Base-by-base conservation (phyloP, 1,140 invertebrate genomes). In the Aphidius gifuensis region DNA sequence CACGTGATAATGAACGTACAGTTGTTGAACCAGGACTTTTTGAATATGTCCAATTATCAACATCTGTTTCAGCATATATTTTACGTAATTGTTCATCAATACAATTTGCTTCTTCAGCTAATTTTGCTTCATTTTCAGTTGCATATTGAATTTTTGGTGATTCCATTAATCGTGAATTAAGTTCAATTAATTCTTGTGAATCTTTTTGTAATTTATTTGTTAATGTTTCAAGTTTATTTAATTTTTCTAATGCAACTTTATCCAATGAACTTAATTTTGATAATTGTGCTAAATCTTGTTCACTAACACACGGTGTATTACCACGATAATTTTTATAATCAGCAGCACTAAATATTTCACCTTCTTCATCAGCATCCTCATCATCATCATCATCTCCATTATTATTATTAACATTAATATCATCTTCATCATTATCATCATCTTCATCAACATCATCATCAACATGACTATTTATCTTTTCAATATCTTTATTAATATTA, bases 311-410 rank as follows among this genome's bases (percentile, higher is more conserved):
- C 4, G 88, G 86, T 23, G 86, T 87, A 71, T 87, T 85, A 44
- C 88, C 89, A 64, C 89, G 79, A 69, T 92, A 92, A 74, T 88
- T 87, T 75, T 90, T 91, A 69, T 92, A 92, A 77, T 92, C 90
- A 57, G 85, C 83, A 6, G 90, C 84, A 74, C 87, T 91, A 73
- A 89, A 92, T 42, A 91, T 83, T 79, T 90, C 88, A 58, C 86
- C 83, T 53, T 80, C 75, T 63, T 86, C 83, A 55, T 84, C 80
- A 42, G 76, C 72, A 21, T 74, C 74, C 40, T 77, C 72, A 21
- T 74, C 74, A 8, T 77, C 73, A 5, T 76, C 72, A 9, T 46
- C 44, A 47, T 74, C 66, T 5, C 73, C 82, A 73, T 78, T 51
- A 66, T 72, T 70, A 2, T 51, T 39, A 4, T 44, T n/a, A 39